Evolutionary conservation across 2,113 vertebrate genomes (phyloP).

Genomic region (Diadophis punctatus): DNA sequence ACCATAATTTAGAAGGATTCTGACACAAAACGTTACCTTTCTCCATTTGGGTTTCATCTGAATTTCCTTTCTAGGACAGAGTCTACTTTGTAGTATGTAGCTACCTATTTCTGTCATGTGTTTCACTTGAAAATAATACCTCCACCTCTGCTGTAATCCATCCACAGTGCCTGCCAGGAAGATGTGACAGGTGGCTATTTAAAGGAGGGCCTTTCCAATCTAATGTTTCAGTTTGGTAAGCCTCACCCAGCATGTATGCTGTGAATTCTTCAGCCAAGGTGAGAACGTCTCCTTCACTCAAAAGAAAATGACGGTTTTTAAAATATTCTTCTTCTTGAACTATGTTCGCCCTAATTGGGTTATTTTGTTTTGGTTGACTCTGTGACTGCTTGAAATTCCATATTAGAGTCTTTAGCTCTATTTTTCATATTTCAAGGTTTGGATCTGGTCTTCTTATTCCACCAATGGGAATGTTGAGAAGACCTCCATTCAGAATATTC

Average conservation of each 20-base stretch:
- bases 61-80: neutral
- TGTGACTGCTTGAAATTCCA: neutral
- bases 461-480: neutral
- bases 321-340: neutral
- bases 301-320: neutral
- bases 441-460: neutral
- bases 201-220: neutral
- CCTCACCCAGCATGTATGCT: neutral
- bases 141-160: neutral
- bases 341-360: neutral
- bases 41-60: neutral
- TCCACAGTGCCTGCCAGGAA: too few relatives aligned
- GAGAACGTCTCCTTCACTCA: neutral
- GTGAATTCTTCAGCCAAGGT: neutral
- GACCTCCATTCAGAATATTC: neutral
- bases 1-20: neutral
- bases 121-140: neutral
- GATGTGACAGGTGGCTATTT: neutral
- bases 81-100: neutral
- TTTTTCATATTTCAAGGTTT: neutral
- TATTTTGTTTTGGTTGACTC: neutral
- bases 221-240: neutral
- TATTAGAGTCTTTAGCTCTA: neutral
- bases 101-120: neutral
- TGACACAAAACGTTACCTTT: neutral